Conservation (phyloP, 2,888 invertebrate species). For the Timema podura region DNA sequence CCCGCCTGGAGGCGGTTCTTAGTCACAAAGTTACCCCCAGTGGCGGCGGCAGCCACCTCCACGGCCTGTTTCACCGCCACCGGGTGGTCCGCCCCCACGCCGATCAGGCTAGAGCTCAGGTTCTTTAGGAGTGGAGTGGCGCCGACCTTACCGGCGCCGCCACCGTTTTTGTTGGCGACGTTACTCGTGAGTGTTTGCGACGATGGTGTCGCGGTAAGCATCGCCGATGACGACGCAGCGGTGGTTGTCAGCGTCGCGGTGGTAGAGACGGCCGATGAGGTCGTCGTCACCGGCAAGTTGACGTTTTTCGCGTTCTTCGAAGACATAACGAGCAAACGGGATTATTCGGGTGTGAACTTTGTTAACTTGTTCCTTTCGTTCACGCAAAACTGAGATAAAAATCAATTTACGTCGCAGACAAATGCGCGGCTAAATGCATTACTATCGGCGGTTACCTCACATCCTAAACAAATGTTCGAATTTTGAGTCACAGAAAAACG, state of each 20-base stretch:
- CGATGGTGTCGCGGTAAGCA: no score
- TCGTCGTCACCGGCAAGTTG: not conserved
- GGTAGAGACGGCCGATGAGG: slow-evolving; percentile 9
- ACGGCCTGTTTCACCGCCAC: not conserved
- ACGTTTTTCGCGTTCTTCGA: no score
- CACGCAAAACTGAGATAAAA: no score
- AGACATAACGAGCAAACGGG: no score
- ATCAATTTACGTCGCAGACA: no score
- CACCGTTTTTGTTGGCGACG: slow-evolving; percentile 13
- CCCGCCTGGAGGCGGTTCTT: slow-evolving; percentile 39
- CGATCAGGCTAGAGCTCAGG: slow-evolving; percentile 42
- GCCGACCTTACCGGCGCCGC: slow-evolving; percentile 44
- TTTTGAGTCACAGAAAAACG: no score
- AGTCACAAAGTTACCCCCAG: slow-evolving; percentile 33
- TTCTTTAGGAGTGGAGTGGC: slow-evolving; percentile 34
- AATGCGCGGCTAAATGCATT: no score
- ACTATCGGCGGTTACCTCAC: no score
- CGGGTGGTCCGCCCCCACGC: slow-evolving; percentile 12
- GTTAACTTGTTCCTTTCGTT: no score
- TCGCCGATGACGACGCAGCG: not conserved
- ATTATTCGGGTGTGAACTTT: no score
- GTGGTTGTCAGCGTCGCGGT: not conserved
- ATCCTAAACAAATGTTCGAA: no score
- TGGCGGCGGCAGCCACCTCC: slow-evolving; percentile 17
- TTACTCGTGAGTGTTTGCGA: not conserved